A percentile compares a stretch with the other conserved stretches of the same genome.
phyloP scores from a whole-genome alignment of 2,888 invertebrate species.

The Pseudoips prasinana region DNA sequence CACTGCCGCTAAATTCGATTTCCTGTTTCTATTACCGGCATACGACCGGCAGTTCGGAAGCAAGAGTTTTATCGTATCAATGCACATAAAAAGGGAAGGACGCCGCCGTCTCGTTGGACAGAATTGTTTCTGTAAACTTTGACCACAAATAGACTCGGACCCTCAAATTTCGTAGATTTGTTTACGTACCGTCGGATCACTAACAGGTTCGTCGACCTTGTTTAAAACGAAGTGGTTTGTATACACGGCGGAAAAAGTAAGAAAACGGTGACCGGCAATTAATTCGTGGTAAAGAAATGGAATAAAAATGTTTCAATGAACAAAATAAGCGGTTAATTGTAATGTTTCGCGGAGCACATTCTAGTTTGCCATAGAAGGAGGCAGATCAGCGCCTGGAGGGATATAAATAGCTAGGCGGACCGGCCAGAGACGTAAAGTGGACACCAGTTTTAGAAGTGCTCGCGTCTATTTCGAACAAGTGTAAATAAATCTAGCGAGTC shows the following conservation, averaged over 20 bases:
- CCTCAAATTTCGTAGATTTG: conserved; percentile 49
- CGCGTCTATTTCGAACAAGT: conserved; percentile 73
- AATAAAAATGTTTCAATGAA: conserved; percentile 60
- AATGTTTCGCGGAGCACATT: conserved; percentile 50
- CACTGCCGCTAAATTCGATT: conserved; percentile 51
- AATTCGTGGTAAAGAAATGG: conserved; percentile 52
- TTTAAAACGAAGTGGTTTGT: conserved; percentile 39
- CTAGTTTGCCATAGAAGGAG: conserved; percentile 73
- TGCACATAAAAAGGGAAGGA: conserved; percentile 23
- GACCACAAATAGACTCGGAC: conserved; percentile 46
- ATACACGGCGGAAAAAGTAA: conserved; percentile 40
- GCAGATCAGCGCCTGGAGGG: conserved; percentile 61
- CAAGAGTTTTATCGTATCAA: conserved; percentile 28
- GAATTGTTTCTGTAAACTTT: conserved; percentile 43
- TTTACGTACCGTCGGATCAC: conserved; percentile 57
- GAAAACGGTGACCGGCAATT: conserved; percentile 42
- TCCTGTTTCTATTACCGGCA: conserved; percentile 48
- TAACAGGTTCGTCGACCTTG: conserved; percentile 59
- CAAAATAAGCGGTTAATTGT: conserved; percentile 59
- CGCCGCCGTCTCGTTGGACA: conserved; percentile 5
- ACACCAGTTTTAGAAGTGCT: conserved; percentile 75
- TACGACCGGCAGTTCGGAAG: conserved; percentile 20
- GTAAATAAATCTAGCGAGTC: conserved; percentile 75
- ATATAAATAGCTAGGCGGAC: conserved; percentile 70
- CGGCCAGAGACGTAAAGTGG: conserved; percentile 66